Evolutionary conservation across 2,797 vertebrate species (phyloP).

Genomic region (Trachops cirrhosus): DNA sequence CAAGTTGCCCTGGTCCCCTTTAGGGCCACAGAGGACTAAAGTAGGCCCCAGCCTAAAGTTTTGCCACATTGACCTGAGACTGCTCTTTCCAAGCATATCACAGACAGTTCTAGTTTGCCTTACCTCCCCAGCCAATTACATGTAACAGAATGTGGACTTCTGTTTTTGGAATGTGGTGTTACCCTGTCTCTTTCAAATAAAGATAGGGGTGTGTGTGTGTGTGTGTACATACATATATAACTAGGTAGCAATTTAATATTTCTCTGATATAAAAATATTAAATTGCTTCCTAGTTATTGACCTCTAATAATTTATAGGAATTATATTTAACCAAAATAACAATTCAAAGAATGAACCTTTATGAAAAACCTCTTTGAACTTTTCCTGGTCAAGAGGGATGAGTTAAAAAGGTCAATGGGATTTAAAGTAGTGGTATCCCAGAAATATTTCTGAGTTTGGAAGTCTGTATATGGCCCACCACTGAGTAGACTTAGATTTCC

Average conservation of each 20-base stretch:
- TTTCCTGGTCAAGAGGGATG: neutral
- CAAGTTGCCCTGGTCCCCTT: neutral
- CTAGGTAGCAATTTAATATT: neutral
- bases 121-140: neutral
- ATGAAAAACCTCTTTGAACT: neutral
- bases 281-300: neutral
- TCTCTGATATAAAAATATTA: neutral
- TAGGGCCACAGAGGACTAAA: neutral
- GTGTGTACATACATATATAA: neutral
- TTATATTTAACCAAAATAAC: neutral
- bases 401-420: neutral
- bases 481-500: neutral
- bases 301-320: neutral
- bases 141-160: neutral
- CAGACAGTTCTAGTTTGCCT: neutral
- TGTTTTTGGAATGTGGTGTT: neutral
- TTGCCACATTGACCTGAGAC: neutral
- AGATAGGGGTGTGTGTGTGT: neutral
- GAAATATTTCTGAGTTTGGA: neutral
- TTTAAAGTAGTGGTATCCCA: neutral
- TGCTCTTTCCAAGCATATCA: neutral
- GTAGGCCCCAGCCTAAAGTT: neutral
- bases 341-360: constrained; percentile 4
- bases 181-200: neutral
- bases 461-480: neutral